Evolutionary conservation across 2,797 vertebrate species (phyloP), one percentile per base, ranked within the genome.

Genomic region (Karalla daura): DNA sequence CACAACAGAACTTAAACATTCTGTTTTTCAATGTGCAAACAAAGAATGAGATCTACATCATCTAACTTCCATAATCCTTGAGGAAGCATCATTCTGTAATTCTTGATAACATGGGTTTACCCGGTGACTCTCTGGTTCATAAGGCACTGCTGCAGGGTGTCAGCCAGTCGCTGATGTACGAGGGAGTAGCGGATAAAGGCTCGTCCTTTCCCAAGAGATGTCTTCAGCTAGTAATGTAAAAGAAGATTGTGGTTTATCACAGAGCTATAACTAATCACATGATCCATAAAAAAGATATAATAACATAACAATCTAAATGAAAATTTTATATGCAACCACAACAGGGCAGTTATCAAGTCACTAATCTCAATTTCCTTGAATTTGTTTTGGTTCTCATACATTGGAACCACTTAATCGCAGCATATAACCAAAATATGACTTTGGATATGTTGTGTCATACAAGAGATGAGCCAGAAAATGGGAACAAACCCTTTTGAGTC

Each of bases 171-270:
- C 87, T 98, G 97, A 79, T 99, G 97, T 47, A 99, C 96, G 3
- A 99, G 88, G 5, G 95, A 99, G 86, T 99, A 99, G 59, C 97
- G 96, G 63, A 99, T 91, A 73, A 99, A 98, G 1, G 97, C 97
- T 83, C 97, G 88, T 64, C 97, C 97, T 84, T 95, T 98, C 7
- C 97, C 97, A 74, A 98, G 90, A 47, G 97, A 96, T 0, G 96
- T 98, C 79, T 96, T 96, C 37, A 99, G 88, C 97, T 99, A 56
- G 55, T 12, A 60, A 43, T 71, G 23, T 3, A 72, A 64, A 73
- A 70, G 7, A 73, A 74, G 44, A 39, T 3, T 30, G 68, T 9
- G 28, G 18, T 70, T 64, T 67, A 5, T 69, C 1, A 32, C 4
- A 20, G 1, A 46, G 27, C 15, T 40, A n/a, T n/a, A n/a, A n/a